These are phyloP conservation scores for Drosophila arawakana DNA, from an alignment of 1,140 invertebrate genomes.

Conservation along the genomic window DNA sequence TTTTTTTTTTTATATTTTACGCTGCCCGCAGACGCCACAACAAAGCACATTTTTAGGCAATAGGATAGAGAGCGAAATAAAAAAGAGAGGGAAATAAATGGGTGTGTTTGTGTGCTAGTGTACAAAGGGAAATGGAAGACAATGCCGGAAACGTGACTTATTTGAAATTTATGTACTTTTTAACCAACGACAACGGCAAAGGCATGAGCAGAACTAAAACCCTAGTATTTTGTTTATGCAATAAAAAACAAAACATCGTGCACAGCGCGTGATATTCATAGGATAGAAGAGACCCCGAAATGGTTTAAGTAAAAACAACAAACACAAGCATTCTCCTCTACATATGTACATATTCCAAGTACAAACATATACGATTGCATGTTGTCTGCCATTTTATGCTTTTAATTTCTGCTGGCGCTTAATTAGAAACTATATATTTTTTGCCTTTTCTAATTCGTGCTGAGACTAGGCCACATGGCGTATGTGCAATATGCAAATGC, in stretches of 20 bases:
- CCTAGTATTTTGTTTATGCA: conserved; percentile 45
- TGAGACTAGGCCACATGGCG: conserved; percentile 42
- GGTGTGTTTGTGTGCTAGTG: conserved; percentile 22
- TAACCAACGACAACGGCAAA: conserved; percentile 53
- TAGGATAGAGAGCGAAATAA: conserved; percentile 16
- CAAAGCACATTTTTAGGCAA: conserved; percentile 62
- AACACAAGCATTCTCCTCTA: not conserved
- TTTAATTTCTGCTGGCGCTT: conserved; percentile 58
- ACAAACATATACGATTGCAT: conserved; percentile 11
- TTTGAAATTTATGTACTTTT: conserved; percentile 82
- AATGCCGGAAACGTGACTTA: conserved; percentile 79
- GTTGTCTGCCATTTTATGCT: conserved; percentile 47
- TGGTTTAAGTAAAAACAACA: conserved; percentile 23
- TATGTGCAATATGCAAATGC: conserved; percentile 78
- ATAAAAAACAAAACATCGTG: conserved; percentile 45
- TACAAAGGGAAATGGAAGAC: conserved; percentile 25
- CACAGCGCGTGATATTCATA: conserved; percentile 31
- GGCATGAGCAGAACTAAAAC: conserved; percentile 46
- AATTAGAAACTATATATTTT: conserved; percentile 70
- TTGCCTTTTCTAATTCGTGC: conserved; percentile 9
- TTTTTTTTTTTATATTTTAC: conserved; percentile 20
- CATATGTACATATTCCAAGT: not conserved
- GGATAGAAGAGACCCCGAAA: conserved; percentile 14
- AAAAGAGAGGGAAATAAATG: not conserved
- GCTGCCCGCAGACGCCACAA: conserved; percentile 72